Conservation (phyloP, 2,797 vertebrate species). For the Sarcophilus harrisii region DNA sequence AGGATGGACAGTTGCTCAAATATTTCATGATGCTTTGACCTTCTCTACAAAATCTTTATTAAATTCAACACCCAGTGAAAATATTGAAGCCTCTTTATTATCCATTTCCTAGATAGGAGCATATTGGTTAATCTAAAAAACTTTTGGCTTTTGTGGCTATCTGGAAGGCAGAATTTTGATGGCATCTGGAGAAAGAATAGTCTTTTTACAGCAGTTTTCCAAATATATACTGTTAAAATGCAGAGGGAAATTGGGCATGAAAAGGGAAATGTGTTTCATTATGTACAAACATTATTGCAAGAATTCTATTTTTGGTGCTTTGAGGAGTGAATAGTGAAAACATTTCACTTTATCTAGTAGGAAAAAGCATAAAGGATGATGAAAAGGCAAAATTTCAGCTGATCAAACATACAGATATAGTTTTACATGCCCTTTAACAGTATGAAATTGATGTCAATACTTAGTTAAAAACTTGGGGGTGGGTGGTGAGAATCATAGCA, state of each 20-base stretch:
- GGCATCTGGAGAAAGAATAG: neutral
- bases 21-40: neutral
- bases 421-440: neutral
- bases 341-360: neutral
- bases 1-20: neutral
- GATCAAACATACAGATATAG: neutral
- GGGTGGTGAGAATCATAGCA: neutral
- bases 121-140: neutral
- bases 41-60: neutral
- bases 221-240: conserved; percentile 2
- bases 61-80: neutral
- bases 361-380: neutral
- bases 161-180: neutral
- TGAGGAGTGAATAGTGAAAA: neutral
- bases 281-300: neutral
- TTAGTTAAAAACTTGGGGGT: neutral
- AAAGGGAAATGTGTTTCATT: neutral
- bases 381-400: neutral
- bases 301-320: neutral
- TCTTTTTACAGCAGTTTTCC: neutral
- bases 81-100: neutral
- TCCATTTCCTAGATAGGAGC: neutral
- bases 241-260: neutral
- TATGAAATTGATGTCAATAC: neutral
- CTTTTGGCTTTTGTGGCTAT: neutral